Percentiles rank a stretch among this genome's conserved stretches.
These are phyloP conservation scores for Mesoclemmys tuberculata DNA, from an alignment of 2,113 vertebrate genomes.

Conservation along the genomic window DNA sequence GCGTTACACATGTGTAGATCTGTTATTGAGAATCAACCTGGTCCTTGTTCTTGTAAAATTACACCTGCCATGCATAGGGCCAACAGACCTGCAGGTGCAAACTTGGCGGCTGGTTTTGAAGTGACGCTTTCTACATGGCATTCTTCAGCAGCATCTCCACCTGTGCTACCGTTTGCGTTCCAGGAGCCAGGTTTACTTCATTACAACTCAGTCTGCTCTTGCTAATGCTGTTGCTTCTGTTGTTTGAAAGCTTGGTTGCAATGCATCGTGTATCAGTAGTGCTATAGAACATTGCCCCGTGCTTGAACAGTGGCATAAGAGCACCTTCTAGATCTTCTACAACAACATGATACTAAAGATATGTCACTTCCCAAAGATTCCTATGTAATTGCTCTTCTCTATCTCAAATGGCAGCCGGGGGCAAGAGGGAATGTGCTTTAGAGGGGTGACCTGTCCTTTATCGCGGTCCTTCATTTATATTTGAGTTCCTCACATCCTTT, in stretches of 20 bases:
- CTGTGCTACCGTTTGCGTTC: background rate
- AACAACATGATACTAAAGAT: background rate
- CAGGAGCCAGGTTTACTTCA: background rate
- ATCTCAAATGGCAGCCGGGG: background rate
- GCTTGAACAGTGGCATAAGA: background rate
- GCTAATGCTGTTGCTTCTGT: background rate
- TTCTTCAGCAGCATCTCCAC: conserved; percentile 24
- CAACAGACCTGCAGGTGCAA: background rate
- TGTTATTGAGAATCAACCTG: background rate
- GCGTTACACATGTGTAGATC: background rate
- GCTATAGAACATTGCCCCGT: background rate
- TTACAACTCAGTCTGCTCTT: background rate
- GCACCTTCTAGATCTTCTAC: background rate
- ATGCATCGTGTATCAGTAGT: background rate
- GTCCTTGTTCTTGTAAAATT: background rate
- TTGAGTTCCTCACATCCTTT: no score
- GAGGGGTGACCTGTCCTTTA: background rate
- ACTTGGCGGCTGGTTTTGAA: background rate
- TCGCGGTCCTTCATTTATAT: background rate
- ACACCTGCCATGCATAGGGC: background rate
- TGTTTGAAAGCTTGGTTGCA: background rate
- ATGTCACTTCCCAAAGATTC: background rate
- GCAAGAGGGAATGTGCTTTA: background rate
- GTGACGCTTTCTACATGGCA: background rate
- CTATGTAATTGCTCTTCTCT: background rate